phyloP scores from a whole-genome alignment of 2,113 vertebrate species.

The Nansenia antarctica region DNA sequence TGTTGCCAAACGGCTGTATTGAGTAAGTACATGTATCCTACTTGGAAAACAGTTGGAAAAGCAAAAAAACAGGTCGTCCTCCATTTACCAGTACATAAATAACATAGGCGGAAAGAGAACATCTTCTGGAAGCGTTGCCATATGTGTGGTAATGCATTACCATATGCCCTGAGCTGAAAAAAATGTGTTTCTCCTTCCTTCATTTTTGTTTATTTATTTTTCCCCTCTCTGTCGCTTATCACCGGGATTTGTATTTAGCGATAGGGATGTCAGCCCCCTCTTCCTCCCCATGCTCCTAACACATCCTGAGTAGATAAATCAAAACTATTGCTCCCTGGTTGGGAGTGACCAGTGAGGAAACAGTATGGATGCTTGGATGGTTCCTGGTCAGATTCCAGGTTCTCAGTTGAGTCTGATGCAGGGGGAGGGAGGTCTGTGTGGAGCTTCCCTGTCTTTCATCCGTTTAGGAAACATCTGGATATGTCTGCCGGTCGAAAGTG shows the following conservation, averaged over 20 bases:
- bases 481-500: slow-evolving; percentile 50
- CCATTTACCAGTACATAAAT: slow-evolving; percentile 3
- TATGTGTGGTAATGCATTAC: background rate
- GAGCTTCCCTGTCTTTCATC: slow-evolving; percentile 70
- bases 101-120: slow-evolving; percentile 16
- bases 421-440: slow-evolving; percentile 26
- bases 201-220: slow-evolving; percentile 22
- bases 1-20: slow-evolving; percentile 17
- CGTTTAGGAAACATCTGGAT: slow-evolving; percentile 79
- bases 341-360: slow-evolving; percentile 52
- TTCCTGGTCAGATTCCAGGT: slow-evolving; percentile 62
- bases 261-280: slow-evolving; percentile 43
- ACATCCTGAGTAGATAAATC: slow-evolving; percentile 68
- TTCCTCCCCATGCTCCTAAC: slow-evolving; percentile 47
- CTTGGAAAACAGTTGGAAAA: slow-evolving; percentile 2
- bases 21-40: slow-evolving; percentile 16
- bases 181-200: slow-evolving; percentile 14
- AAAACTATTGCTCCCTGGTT: slow-evolving; percentile 36
- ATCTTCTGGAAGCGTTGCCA: background rate
- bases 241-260: slow-evolving; percentile 29
- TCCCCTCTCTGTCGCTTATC: slow-evolving; percentile 52
- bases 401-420: slow-evolving; percentile 55
- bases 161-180: slow-evolving; percentile 8
- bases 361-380: slow-evolving; percentile 47
- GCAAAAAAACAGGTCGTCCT: background rate